Percentiles rank a stretch among this genome's conserved stretches.
phyloP scores from a whole-genome alignment of 2,888 invertebrate species.

The Heliconius ethilla region DNA sequence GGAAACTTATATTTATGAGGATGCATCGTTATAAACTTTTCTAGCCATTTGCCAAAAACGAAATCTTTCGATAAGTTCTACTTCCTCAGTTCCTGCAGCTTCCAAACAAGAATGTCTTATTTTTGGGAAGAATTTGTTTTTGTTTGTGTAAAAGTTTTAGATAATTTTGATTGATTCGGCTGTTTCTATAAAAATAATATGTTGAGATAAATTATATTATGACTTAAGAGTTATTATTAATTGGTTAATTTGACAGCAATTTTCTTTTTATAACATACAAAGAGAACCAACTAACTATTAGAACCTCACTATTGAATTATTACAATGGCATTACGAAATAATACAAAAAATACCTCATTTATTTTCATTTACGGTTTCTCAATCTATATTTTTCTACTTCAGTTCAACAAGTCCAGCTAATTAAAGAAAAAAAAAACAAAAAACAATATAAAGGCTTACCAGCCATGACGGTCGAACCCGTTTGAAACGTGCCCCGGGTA shows the following conservation, averaged over 20 bases:
- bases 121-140: constrained; percentile 9
- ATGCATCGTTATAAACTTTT: constrained; percentile 43
- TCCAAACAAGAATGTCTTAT: constrained; percentile 22
- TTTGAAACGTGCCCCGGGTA: constrained; percentile 58
- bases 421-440: constrained; percentile 59
- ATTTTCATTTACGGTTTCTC: constrained; percentile 46
- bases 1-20: constrained; percentile 43
- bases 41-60: constrained; percentile 39
- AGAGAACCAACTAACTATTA: too few species aligned
- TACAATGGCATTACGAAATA: neutral
- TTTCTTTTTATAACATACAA: too few species aligned
- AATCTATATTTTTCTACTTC: constrained; percentile 48
- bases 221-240: neutral
- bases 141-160: constrained; percentile 11
- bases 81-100: constrained; percentile 27
- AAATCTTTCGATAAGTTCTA: constrained; percentile 38
- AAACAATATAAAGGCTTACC: constrained; percentile 59
- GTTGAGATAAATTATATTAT: neutral
- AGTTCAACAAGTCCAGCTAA: constrained; percentile 56
- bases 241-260: neutral
- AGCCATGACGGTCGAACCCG: constrained; percentile 53
- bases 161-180: constrained; percentile 25
- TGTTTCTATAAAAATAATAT: neutral
- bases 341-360: constrained; percentile 26
- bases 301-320: neutral